Percentiles rank a stretch among this genome's conserved stretches.
phyloP scores from a whole-genome alignment of 2,888 invertebrate genomes.

The Agonopterix subpropinquella region DNA sequence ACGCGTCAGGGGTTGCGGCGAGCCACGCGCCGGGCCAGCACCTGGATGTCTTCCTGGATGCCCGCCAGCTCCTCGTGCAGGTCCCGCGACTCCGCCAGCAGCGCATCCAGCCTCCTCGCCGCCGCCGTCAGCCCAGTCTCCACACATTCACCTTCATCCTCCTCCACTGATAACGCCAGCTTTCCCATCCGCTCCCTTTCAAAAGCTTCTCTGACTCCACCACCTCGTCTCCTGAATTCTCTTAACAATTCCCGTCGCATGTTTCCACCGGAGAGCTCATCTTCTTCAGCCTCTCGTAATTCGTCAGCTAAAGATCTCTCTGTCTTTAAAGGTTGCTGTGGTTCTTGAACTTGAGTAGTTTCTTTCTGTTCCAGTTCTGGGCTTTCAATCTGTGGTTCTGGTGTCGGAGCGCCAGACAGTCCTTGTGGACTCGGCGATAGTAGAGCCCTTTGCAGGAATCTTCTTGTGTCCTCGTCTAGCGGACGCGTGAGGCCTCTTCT shows the following conservation, averaged over 20 bases:
- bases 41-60: conserved; percentile 71
- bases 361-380: conserved; percentile 7
- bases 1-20: conserved; percentile 60
- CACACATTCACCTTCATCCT: conserved; percentile 40
- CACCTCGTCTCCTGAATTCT: conserved; percentile 38
- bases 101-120: conserved; percentile 53
- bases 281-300: conserved; percentile 56
- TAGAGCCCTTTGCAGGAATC: conserved; percentile 57
- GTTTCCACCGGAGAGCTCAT: conserved; percentile 29
- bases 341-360: background rate
- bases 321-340: conserved; percentile 9
- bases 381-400: conserved; percentile 26
- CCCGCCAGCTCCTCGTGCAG: conserved; percentile 64
- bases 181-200: conserved; percentile 59
- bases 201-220: conserved; percentile 39
- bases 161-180: conserved; percentile 62
- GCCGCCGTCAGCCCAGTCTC: conserved; percentile 47
- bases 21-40: conserved; percentile 65
- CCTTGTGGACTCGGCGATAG: conserved; percentile 46
- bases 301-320: conserved; percentile 60
- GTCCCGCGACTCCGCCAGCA: conserved; percentile 61
- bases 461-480: conserved; percentile 55
- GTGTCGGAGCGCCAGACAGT: conserved; percentile 28
- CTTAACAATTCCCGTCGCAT: conserved; percentile 32
- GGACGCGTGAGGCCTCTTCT: conserved; percentile 54